These are phyloP conservation scores for Ivindomyrus marchei DNA, from an alignment of 2,113 vertebrate species.

Conservation along the genomic window DNA sequence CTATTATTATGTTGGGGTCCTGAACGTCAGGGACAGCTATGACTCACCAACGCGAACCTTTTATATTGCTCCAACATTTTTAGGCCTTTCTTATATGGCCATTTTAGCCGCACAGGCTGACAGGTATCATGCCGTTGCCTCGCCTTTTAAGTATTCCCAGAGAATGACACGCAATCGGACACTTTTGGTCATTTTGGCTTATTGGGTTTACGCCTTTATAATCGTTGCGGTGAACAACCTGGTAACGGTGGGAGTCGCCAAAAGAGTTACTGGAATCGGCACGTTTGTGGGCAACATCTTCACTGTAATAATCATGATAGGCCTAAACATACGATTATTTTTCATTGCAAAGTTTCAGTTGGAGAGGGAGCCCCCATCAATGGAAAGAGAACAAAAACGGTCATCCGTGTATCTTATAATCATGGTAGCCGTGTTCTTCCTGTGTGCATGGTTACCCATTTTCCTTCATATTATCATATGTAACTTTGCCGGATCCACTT, in stretches of 20 bases:
- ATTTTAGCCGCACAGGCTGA: constrained; percentile 65
- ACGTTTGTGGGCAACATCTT: constrained; percentile 54
- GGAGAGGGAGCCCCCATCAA: constrained; percentile 45
- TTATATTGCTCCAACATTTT: constrained; percentile 56
- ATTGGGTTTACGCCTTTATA: constrained; percentile 60
- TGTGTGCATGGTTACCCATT: constrained; percentile 57
- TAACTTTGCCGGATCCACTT: constrained; percentile 39
- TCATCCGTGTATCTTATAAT: constrained; percentile 59
- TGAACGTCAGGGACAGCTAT: constrained; percentile 52
- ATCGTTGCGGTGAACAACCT: constrained; percentile 52
- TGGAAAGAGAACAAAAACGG: constrained; percentile 56
- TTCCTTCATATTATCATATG: constrained; percentile 50
- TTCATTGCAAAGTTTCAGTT: constrained; percentile 59
- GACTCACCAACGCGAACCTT: constrained; percentile 52
- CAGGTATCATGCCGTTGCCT: constrained; percentile 56
- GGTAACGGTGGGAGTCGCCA: constrained; percentile 41
- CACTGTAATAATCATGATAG: constrained; percentile 59
- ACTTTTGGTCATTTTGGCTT: constrained; percentile 46
- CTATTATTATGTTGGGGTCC: constrained; percentile 58
- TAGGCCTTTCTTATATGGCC: constrained; percentile 65
- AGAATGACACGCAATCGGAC: constrained; percentile 55
- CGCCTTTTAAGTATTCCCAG: constrained; percentile 56
- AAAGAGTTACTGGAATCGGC: constrained; percentile 44
- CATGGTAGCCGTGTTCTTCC: constrained; percentile 55
- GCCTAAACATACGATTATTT: constrained; percentile 57